phyloP scores from a whole-genome alignment of 2,888 invertebrate genomes.

The Parochlus steinenii region DNA sequence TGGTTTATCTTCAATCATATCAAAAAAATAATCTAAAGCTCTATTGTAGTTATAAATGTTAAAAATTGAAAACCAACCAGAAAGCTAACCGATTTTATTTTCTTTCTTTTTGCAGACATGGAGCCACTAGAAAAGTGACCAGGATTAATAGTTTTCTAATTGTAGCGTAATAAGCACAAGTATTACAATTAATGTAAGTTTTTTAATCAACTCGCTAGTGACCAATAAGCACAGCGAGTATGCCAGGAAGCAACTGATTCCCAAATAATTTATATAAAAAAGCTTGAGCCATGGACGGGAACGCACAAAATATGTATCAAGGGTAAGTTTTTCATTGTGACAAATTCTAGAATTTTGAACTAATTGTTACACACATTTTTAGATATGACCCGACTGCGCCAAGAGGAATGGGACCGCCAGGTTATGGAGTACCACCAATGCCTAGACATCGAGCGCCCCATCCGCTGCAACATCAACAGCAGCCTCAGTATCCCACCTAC shows the following conservation, averaged over 20 bases:
- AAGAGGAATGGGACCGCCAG: slow-evolving; percentile 43
- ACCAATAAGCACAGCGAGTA: slow-evolving; percentile 20
- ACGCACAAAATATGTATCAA: slow-evolving; percentile 36
- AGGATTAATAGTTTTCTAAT: too few species aligned
- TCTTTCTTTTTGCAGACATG: too few species aligned
- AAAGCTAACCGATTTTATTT: too few species aligned
- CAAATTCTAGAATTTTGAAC: not conserved
- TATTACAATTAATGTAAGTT: not conserved
- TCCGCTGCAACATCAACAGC: slow-evolving; percentile 35
- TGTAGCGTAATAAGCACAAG: slow-evolving; percentile 2
- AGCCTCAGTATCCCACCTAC: slow-evolving; percentile 42
- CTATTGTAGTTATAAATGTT: too few species aligned
- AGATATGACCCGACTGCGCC: slow-evolving; percentile 35
- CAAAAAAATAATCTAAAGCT: too few species aligned
- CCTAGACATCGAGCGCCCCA: slow-evolving; percentile 42
- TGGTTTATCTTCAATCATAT: too few species aligned
- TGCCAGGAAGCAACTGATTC: slow-evolving; percentile 4
- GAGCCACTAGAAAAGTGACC: too few species aligned
- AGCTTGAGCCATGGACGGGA: slow-evolving; percentile 27
- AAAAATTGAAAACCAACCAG: too few species aligned
- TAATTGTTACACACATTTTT: not conserved
- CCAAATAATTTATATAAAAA: slow-evolving; percentile 1
- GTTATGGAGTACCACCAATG: slow-evolving; percentile 32
- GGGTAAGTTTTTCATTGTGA: slow-evolving; percentile 21
- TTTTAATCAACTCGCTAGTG: too few species aligned